Conservation (phyloP, 2,888 invertebrate species). For the Diogma glabrata region DNA sequence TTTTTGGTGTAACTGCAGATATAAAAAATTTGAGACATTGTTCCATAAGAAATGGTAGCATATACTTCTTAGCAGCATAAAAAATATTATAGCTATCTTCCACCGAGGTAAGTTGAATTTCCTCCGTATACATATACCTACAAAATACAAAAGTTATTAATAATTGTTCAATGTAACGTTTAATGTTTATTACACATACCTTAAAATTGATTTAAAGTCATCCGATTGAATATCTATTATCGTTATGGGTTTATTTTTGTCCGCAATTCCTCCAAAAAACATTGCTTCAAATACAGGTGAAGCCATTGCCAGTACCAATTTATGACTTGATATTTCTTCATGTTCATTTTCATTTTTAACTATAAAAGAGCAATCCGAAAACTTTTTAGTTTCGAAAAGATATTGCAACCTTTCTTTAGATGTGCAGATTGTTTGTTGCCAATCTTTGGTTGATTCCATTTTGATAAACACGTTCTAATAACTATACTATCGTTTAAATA, state of each 20-base stretch:
- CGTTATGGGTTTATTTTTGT: slow-evolving; percentile 62
- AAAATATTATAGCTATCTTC: slow-evolving; percentile 79
- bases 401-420: slow-evolving; percentile 62
- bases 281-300: slow-evolving; percentile 82
- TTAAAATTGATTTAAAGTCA: slow-evolving; percentile 68
- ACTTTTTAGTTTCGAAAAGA: slow-evolving; percentile 64
- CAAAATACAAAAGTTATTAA: slow-evolving; percentile 27
- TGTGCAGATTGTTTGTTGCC: slow-evolving; percentile 62
- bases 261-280: slow-evolving; percentile 76
- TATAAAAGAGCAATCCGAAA: slow-evolving; percentile 73
- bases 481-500: no score
- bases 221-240: slow-evolving; percentile 79
- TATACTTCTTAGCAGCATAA: slow-evolving; percentile 80
- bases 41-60: slow-evolving; percentile 71
- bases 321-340: slow-evolving; percentile 61
- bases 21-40: slow-evolving; percentile 75
- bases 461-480: no score
- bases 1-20: slow-evolving; percentile 53
- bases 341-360: slow-evolving; percentile 70
- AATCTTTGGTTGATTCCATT: slow-evolving; percentile 53
- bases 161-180: background rate
- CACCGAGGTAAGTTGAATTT: slow-evolving; percentile 66
- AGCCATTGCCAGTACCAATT: slow-evolving; percentile 71
- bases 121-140: slow-evolving; percentile 73
- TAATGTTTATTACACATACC: slow-evolving; percentile 41